These are phyloP conservation scores for Gambusia yucatana DNA, from an alignment of 2,797 vertebrate genomes.

Conservation along the genomic window DNA sequence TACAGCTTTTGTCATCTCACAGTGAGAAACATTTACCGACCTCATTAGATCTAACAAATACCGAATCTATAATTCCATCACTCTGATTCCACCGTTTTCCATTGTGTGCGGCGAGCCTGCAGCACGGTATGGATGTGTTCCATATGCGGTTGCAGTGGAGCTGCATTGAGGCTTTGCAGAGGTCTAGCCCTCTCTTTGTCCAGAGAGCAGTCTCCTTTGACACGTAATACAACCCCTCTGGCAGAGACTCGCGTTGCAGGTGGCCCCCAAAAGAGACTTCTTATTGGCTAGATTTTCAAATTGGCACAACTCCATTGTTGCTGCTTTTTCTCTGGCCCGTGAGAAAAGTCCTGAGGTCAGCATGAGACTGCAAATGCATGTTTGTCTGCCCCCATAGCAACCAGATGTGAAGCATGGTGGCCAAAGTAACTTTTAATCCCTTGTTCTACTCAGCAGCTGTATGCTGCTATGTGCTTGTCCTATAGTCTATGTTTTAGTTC, in stretches of 20 bases:
- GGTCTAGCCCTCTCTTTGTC: slow-evolving; percentile 70
- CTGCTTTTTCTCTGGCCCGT: slow-evolving; percentile 70
- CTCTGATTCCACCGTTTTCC: slow-evolving; percentile 35
- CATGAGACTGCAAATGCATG: slow-evolving; percentile 62
- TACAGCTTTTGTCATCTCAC: slow-evolving; percentile 66
- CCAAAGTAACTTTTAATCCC: slow-evolving; percentile 64
- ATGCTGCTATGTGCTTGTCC: slow-evolving; percentile 25
- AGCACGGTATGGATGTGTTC: slow-evolving; percentile 37
- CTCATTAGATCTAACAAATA: slow-evolving; percentile 62
- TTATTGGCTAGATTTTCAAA: slow-evolving; percentile 67
- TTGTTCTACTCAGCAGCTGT: slow-evolving; percentile 50
- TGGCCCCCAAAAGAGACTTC: slow-evolving; percentile 61
- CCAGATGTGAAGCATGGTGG: slow-evolving; percentile 78
- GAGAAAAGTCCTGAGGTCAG: slow-evolving; percentile 81
- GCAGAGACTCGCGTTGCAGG: slow-evolving; percentile 59
- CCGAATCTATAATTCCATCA: slow-evolving; percentile 39
- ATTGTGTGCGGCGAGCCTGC: slow-evolving; percentile 25
- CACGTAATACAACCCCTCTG: slow-evolving; percentile 68
- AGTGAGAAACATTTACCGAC: slow-evolving; percentile 67
- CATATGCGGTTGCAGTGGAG: slow-evolving; percentile 49
- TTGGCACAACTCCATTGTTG: slow-evolving; percentile 73
- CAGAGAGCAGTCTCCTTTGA: slow-evolving; percentile 59
- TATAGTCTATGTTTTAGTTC: slow-evolving; percentile 37
- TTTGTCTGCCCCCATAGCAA: slow-evolving; percentile 76
- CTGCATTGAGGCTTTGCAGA: slow-evolving; percentile 62